phyloP scores from a whole-genome alignment of 2,888 invertebrate genomes.

The Brenthis ino region DNA sequence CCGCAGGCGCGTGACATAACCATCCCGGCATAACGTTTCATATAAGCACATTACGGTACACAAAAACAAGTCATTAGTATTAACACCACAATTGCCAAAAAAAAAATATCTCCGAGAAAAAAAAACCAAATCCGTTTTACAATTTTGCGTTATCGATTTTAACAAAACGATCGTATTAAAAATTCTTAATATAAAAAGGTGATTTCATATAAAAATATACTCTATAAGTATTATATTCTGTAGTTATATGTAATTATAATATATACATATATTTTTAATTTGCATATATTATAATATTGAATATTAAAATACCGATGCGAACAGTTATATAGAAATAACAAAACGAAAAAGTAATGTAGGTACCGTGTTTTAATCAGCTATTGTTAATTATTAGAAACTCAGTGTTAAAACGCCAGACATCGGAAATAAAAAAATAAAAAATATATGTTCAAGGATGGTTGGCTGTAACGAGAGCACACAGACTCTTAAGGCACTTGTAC shows the following conservation, averaged over 20 bases:
- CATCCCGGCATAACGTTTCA: slow-evolving; percentile 63
- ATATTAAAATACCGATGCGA: too few relatives aligned
- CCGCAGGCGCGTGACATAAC: slow-evolving; percentile 58
- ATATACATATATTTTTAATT: too few relatives aligned
- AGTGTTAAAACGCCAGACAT: neutral
- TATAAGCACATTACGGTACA: slow-evolving; percentile 26
- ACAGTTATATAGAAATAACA: too few relatives aligned
- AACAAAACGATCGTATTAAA: too few relatives aligned
- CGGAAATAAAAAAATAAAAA: slow-evolving; percentile 5
- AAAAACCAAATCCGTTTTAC: neutral
- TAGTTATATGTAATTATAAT: too few relatives aligned
- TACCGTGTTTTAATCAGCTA: too few relatives aligned
- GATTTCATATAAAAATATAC: too few relatives aligned
- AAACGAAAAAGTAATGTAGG: too few relatives aligned
- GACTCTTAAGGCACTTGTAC: slow-evolving; percentile 7
- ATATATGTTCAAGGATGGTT: neutral
- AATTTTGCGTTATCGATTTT: neutral
- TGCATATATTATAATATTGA: too few relatives aligned
- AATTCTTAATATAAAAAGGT: too few relatives aligned
- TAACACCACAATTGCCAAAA: neutral
- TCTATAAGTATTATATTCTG: too few relatives aligned
- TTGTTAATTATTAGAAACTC: too few relatives aligned
- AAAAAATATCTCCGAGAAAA: neutral
- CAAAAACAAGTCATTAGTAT: slow-evolving; percentile 7
- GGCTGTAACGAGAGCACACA: slow-evolving; percentile 14